Conservation (phyloP, 2,113 vertebrate species). For the Pteropus alecto region DNA sequence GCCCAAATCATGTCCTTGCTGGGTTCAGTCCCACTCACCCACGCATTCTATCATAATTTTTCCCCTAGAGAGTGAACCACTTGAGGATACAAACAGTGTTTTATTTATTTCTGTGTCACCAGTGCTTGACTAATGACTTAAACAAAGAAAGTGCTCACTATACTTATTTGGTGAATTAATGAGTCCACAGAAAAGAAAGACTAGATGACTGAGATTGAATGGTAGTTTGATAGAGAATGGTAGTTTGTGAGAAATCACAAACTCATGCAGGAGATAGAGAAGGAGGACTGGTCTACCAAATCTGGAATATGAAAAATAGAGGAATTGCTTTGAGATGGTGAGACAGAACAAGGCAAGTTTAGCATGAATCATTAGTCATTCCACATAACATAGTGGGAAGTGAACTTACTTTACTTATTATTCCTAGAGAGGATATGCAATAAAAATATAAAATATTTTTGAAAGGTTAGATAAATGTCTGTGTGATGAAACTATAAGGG, state of each 20-base stretch:
- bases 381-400: neutral
- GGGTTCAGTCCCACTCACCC: neutral
- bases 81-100: neutral
- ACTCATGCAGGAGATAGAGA: neutral
- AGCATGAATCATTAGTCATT: neutral
- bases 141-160: neutral
- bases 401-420: neutral
- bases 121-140: neutral
- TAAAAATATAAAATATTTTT: neutral
- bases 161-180: neutral
- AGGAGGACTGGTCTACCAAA: neutral
- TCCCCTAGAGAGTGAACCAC: neutral
- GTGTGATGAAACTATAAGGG: neutral
- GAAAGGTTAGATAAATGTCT: neutral
- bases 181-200: neutral
- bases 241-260: neutral
- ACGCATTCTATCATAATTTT: neutral
- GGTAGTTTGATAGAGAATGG: neutral
- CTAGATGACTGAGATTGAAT: neutral
- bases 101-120: neutral
- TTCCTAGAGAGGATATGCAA: neutral
- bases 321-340: neutral
- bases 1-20: neutral
- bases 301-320: neutral
- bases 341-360: neutral